A percentile compares a stretch with the other conserved stretches of the same genome.
These are phyloP conservation scores for Marisa cornuarietis DNA, from an alignment of 1,140 invertebrate species.

Conservation along the genomic window DNA sequence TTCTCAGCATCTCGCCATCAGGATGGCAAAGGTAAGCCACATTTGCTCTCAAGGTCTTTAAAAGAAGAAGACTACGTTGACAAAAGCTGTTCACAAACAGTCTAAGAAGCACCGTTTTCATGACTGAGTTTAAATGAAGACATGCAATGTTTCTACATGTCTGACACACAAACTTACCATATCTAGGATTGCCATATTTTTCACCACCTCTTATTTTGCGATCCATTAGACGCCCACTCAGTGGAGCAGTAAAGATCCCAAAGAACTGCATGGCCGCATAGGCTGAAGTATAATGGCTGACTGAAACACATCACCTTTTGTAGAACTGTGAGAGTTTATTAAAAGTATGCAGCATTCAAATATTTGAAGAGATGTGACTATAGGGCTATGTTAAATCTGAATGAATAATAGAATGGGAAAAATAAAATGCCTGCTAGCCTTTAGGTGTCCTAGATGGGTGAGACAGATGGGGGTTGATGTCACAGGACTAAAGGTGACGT, in stretches of 20 bases:
- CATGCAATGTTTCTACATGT: no score
- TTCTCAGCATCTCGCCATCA: no score
- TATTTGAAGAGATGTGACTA: neutral
- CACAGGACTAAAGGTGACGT: no score
- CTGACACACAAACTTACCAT: slow-evolving; percentile 15
- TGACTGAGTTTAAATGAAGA: no score
- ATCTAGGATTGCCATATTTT: slow-evolving; percentile 20
- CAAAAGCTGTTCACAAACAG: no score
- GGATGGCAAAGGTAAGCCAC: no score
- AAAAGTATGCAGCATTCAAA: neutral
- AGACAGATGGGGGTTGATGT: no score
- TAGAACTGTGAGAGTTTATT: neutral
- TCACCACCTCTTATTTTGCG: slow-evolving; percentile 26
- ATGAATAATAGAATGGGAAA: neutral
- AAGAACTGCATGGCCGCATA: slow-evolving; percentile 36
- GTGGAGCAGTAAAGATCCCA: slow-evolving; percentile 36
- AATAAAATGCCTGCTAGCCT: no score
- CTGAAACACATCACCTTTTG: slow-evolving; percentile 19
- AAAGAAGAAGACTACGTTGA: no score
- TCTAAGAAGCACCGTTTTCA: no score
- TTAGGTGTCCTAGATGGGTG: neutral
- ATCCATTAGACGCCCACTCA: slow-evolving; percentile 41
- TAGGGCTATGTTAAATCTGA: neutral
- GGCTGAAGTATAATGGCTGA: slow-evolving; percentile 38
- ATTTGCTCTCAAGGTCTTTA: no score